These are phyloP conservation scores for Catharus minimus DNA, from an alignment of 2,113 vertebrate genomes.

Conservation along the genomic window DNA sequence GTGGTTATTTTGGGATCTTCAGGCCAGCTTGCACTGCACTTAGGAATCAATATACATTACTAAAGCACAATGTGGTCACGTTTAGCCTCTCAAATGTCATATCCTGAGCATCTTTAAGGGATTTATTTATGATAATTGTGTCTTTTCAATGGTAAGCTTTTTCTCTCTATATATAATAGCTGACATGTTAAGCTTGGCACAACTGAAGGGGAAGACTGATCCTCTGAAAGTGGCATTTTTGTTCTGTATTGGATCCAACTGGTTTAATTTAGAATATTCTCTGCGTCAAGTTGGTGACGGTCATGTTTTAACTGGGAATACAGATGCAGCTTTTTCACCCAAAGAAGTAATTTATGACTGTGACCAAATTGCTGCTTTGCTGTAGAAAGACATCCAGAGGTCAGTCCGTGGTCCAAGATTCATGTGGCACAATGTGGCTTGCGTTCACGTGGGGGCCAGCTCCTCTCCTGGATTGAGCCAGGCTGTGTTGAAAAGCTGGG, in stretches of 20 bases:
- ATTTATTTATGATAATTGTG: background rate
- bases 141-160: background rate
- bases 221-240: background rate
- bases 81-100: background rate
- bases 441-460: background rate
- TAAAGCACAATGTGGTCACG: background rate
- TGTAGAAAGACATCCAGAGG: background rate
- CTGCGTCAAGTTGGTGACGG: background rate
- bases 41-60: accelerated
- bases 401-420: background rate
- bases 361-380: background rate
- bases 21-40: background rate
- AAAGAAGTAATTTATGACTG: background rate
- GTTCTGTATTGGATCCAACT: background rate
- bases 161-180: background rate
- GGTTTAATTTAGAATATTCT: background rate
- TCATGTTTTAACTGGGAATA: background rate
- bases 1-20: background rate
- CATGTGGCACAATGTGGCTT: background rate
- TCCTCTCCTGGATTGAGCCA: background rate
- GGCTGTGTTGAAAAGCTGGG: accelerated
- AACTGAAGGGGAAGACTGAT: background rate
- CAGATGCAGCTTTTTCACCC: background rate
- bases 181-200: background rate
- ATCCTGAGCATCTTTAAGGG: background rate